Evolutionary conservation across 2,888 invertebrate genomes (phyloP).

Genomic region (Cremastinae sp.): DNA sequence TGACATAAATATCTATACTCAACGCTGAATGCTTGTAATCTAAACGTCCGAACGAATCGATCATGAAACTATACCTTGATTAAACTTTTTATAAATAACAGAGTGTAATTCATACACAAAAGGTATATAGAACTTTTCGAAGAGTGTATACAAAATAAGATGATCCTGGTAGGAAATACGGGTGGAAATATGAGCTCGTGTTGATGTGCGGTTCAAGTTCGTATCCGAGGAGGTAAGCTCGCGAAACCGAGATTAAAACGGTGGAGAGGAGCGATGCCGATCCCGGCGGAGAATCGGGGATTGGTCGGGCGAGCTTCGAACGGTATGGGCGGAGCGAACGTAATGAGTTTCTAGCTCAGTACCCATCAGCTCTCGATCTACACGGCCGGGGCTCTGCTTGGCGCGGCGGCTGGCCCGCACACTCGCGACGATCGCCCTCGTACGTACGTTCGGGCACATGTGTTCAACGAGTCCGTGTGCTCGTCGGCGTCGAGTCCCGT

Average conservation of each 20-base stretch:
- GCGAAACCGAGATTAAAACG: conserved; percentile 77
- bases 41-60: no score
- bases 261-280: conserved; percentile 75
- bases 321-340: conserved; percentile 78
- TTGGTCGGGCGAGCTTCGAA: conserved; percentile 78
- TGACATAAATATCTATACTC: no score
- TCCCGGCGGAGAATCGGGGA: conserved; percentile 74
- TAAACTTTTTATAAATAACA: no score
- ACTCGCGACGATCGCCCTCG: conserved; percentile 60
- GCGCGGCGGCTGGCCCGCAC: conserved; percentile 45
- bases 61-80: no score
- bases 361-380: conserved; percentile 62
- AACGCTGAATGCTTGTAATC: no score
- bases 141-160: not conserved
- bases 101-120: no score
- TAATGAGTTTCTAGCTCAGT: conserved; percentile 79
- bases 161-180: not conserved
- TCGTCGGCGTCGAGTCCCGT: conserved; percentile 35
- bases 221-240: conserved; percentile 23
- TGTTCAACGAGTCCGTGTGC: no score
- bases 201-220: conserved; percentile 21
- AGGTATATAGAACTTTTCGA: not conserved
- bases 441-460: conserved; percentile 62
- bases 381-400: conserved; percentile 47
- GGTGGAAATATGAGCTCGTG: conserved; percentile 10